Evolutionary conservation across 2,113 vertebrate genomes (phyloP), one percentile per base, ranked within the genome.

Genomic region (Campylomormyrus numenius): DNA sequence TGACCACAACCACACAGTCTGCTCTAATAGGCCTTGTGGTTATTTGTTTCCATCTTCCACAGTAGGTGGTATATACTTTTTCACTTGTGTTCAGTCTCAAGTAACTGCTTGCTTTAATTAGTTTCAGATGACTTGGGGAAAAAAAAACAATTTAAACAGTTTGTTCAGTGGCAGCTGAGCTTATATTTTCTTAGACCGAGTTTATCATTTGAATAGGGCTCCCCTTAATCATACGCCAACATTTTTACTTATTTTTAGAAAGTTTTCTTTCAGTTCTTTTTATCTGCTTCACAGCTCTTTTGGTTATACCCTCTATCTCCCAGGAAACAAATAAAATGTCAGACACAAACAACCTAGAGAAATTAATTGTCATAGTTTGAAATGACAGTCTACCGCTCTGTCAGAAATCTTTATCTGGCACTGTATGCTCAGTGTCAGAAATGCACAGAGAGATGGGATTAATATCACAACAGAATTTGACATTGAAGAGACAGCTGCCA

Each of bases 381-480:
- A 93, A 92, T 94, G 94, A 94, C 94, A 94, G 93, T 91, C 93
- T 56, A 92, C 93, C 93, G 92, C 94, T 94, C 93, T 94, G 94
- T 94, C 94, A 93, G 91, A 92, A 93, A 93, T 91, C 89, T 91
- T 93, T 93, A 93, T 93, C 93, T 92, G 93, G 5, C 90, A 91
- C 35, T 80, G 85, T 90, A 58, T 90, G 85, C 62, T 88, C 62
- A 77, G 62, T 80, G 85, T 90, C 66, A 80, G 45, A 80, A 77
- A 52, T 88, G 62, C 87, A 46, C 49, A 45, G 85, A 77, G 85
- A 90, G 85, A 80, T 45, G 49, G 66, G 89, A 87, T 90, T 77
- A 88, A 31, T 39, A 88, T 87, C 13, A 53, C 19, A 50, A 50
- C 9, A 35, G 19, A 45, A 35, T 31, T 88, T 24, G 53, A 45